Evolutionary conservation across 2,888 invertebrate species (phyloP), one percentile per base, ranked within the genome.

Genomic region (Zootermopsis nevadensis): DNA sequence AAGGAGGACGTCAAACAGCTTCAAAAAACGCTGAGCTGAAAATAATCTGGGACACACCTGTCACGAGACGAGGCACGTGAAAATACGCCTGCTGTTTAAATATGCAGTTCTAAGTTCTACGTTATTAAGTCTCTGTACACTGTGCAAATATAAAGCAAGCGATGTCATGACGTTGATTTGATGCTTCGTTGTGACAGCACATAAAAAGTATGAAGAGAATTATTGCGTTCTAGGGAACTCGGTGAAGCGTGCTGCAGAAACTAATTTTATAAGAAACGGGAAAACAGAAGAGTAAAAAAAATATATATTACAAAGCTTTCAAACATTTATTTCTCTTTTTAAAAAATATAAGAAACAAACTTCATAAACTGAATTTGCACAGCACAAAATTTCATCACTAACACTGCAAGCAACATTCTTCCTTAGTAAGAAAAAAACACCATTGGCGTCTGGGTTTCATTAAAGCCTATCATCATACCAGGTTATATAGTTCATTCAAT

Each of bases 301-400:
- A 48, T 12, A 12, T 15, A 48, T 48, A 15, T 15, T 48, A 48
- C 48, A 48, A 48, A 48, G 48, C 15, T 48, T 48, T 48, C 48
- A 8, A 15, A 48, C 10, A 48, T 7, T 7, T 7, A 48, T 12
- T n/a, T n/a, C 10, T 48, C 48, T 7, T 7, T 12, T 12, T 48
- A 48, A 48, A 48, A 15, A 48, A 48, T 12, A 15, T 48, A 48
- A 48, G 48, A 48, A 15, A 48, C 10, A 53, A 53, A 15, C 8
- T 53, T 10, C 67, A 67, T 10, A 67, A 8, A 67, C n/a, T 67
- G 67, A 67, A 67, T 67, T 67, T 67, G 67, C 67, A 67, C 10
- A 4, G 67, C 7, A 67, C 8, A 67, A 31, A 27, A 67, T 8
- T 27, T 67, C 27, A 8, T 67, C 67, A 66, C n/a, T 66, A 24